Conservation (phyloP, 2,797 vertebrate genomes). For the Erpetoichthys calabaricus region DNA sequence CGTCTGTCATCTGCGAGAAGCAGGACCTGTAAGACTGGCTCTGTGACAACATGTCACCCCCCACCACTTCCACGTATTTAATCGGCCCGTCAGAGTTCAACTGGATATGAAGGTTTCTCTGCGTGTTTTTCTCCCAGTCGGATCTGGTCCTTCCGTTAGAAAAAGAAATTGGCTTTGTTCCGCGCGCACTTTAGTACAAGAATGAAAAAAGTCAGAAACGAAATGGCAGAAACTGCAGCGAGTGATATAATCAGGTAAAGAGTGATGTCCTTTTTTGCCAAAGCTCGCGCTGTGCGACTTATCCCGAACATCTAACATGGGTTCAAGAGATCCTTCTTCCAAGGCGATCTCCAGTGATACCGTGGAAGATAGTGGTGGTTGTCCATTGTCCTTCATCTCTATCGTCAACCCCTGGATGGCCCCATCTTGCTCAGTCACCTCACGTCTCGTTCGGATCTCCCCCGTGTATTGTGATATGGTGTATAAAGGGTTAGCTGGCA, state of each 20-base stretch:
- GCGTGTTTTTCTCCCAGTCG: slow-evolving; percentile 16
- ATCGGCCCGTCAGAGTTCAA: slow-evolving; percentile 52
- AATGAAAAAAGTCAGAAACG: slow-evolving; percentile 33
- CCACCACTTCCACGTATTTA: slow-evolving; percentile 54
- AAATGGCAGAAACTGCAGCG: slow-evolving; percentile 39
- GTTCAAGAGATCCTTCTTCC: slow-evolving; percentile 30
- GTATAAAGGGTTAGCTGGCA: slow-evolving; percentile 31
- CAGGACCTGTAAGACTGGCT: slow-evolving; percentile 39
- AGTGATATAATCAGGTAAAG: slow-evolving; percentile 44
- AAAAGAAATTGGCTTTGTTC: slow-evolving; percentile 21
- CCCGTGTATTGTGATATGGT: slow-evolving; percentile 19
- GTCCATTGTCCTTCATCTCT: slow-evolving; percentile 17
- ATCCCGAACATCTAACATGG: slow-evolving; percentile 32
- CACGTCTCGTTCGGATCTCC: slow-evolving; percentile 19
- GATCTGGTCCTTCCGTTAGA: slow-evolving; percentile 19
- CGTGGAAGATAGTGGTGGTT: slow-evolving; percentile 26
- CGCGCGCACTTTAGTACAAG: slow-evolving; percentile 33
- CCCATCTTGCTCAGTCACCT: slow-evolving; percentile 17
- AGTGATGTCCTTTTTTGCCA: slow-evolving; percentile 27
- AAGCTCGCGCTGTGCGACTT: slow-evolving; percentile 24
- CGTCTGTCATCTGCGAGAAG: slow-evolving; percentile 32
- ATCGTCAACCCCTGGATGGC: slow-evolving; percentile 15
- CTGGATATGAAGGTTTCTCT: slow-evolving; percentile 34
- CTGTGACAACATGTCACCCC: slow-evolving; percentile 38
- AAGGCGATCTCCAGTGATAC: slow-evolving; percentile 38